Conservation (phyloP, 2,888 invertebrate genomes). For the Brachycybe producta region DNA sequence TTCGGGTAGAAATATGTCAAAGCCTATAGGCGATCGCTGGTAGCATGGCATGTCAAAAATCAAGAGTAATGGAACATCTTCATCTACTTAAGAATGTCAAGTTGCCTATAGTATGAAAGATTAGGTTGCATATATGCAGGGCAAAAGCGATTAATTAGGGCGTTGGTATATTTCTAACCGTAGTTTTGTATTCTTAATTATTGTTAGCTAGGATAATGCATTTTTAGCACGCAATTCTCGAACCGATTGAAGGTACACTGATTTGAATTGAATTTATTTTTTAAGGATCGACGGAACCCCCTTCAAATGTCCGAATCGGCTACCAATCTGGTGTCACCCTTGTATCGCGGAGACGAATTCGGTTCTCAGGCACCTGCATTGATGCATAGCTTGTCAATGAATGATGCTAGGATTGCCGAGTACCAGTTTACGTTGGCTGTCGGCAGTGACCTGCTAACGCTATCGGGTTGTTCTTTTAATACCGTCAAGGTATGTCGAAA, state of each 20-base stretch:
- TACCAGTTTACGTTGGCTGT: conserved; percentile 78
- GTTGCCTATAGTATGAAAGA: too few species aligned
- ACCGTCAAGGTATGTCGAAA: conserved; percentile 55
- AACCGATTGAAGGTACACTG: neutral
- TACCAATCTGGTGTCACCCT: neutral
- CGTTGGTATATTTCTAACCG: too few species aligned
- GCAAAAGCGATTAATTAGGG: too few species aligned
- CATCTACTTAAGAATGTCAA: too few species aligned
- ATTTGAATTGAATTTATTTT: neutral
- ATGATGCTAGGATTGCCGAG: conserved; percentile 41
- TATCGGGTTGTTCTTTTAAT: conserved; percentile 71
- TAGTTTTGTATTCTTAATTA: too few species aligned
- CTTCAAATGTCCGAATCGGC: conserved; percentile 17
- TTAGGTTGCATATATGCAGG: too few species aligned
- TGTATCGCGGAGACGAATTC: neutral
- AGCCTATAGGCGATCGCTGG: too few species aligned
- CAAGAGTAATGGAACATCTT: too few species aligned
- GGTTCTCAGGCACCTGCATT: conserved; percentile 9
- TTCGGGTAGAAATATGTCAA: too few species aligned
- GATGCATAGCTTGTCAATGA: conserved; percentile 24
- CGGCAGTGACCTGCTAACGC: conserved; percentile 68
- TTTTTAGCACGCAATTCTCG: neutral
- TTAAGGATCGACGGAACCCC: conserved; percentile 8
- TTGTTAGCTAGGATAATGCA: neutral
- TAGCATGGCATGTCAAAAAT: too few species aligned